Evolutionary conservation across 53 echinoderm and acorn worm species (phyloP).

Genomic region (Patiria pectinifera): DNA sequence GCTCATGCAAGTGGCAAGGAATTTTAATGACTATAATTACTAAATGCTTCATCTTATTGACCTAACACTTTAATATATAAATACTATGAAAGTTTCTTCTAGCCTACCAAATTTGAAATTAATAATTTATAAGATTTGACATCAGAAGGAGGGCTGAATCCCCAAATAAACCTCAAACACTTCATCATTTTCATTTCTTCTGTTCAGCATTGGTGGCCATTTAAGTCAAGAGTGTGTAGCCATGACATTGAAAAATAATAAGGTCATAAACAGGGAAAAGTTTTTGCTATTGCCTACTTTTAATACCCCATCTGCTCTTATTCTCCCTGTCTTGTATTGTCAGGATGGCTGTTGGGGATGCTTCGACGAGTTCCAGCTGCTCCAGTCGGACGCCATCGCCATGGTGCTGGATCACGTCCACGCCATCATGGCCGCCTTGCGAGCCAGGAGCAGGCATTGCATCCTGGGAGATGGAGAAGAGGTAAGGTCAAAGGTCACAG

Average conservation of each 20-base stretch:
- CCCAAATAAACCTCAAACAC: too few species aligned
- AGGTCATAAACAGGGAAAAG: neutral
- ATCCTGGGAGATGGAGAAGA: slow-evolving; percentile 93
- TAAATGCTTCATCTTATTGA: too few species aligned
- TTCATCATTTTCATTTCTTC: too few species aligned
- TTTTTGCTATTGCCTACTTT: neutral
- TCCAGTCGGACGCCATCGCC: slow-evolving; percentile 81
- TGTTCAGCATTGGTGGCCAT: too few species aligned
- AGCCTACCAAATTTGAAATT: too few species aligned
- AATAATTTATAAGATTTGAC: too few species aligned
- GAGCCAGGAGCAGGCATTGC: slow-evolving; percentile 76
- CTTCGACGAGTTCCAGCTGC: slow-evolving; percentile 96
- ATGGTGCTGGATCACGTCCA: slow-evolving; percentile 95
- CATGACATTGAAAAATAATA: neutral
- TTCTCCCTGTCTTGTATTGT: neutral
- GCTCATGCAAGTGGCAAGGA: too few species aligned
- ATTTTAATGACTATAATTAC: too few species aligned
- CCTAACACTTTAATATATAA: too few species aligned
- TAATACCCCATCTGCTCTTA: neutral
- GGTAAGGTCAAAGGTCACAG: slow-evolving; percentile 60
- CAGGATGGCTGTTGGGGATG: slow-evolving; percentile 99
- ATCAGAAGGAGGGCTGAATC: too few species aligned
- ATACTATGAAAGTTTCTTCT: too few species aligned
- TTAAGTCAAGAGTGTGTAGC: too few species aligned
- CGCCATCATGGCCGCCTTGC: slow-evolving; percentile 84